Percentiles rank a stretch among this genome's conserved stretches.
Evolutionary conservation across 2,797 vertebrate genomes (phyloP).

Genomic region (Gymnodraco acuticeps): DNA sequence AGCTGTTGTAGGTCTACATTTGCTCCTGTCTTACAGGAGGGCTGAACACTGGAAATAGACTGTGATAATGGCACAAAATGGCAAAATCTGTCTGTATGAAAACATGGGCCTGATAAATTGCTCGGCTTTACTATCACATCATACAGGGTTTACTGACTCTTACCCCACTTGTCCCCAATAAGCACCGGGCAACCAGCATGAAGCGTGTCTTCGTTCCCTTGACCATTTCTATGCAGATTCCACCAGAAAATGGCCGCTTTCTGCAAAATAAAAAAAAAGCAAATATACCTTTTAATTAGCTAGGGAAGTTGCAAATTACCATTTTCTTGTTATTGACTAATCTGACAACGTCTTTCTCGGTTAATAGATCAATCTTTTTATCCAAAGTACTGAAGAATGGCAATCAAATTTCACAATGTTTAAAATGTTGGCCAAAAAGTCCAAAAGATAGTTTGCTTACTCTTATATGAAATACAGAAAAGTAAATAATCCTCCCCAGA

Average conservation of each 20-base stretch:
- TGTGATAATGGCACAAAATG: background rate
- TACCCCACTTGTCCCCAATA: conserved; percentile 96
- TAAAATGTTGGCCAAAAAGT: background rate
- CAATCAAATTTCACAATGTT: background rate
- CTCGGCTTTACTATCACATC: background rate
- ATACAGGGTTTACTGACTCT: conserved; percentile 44
- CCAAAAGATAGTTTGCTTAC: background rate
- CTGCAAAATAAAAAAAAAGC: conserved; percentile 72
- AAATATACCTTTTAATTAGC: background rate
- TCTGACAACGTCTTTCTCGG: background rate
- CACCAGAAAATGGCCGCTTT: conserved; percentile 97
- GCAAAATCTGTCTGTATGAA: background rate
- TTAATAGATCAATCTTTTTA: background rate
- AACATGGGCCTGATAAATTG: background rate
- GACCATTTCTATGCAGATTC: conserved; percentile 93
- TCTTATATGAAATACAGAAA: background rate
- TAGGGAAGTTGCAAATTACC: background rate
- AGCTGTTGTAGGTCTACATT: conserved; percentile 1
- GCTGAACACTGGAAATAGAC: conserved; percentile 8
- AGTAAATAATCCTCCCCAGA: background rate
- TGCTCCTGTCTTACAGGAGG: conserved; percentile 28
- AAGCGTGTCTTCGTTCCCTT: conserved; percentile 89
- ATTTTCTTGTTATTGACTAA: background rate
- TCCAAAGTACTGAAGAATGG: background rate
- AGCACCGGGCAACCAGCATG: conserved; percentile 95